These are phyloP conservation scores for Styela plicata DNA, from an alignment of 23 tunicate species.

Conservation along the genomic window DNA sequence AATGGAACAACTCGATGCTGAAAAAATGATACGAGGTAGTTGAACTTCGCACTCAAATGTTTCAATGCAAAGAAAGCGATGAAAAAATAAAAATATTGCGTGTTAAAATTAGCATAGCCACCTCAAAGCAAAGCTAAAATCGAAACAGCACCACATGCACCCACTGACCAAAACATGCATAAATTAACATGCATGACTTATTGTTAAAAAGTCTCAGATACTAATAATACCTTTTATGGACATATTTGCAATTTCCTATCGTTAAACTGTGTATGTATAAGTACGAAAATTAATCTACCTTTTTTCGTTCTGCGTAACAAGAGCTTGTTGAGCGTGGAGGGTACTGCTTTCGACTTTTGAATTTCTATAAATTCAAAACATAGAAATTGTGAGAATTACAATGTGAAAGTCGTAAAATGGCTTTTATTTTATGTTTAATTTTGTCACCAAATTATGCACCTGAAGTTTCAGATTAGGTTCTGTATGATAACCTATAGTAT, in stretches of 20 bases:
- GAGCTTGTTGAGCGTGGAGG: not conserved
- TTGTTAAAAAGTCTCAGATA: too few relatives aligned
- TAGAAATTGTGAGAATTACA: not conserved
- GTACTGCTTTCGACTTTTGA: conserved; percentile 7
- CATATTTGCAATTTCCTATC: too few relatives aligned
- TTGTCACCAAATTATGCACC: too few relatives aligned
- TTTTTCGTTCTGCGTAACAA: conserved; percentile 6
- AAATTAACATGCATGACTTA: not conserved
- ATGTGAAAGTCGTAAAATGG: too few relatives aligned
- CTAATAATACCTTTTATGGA: too few relatives aligned
- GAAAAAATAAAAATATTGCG: too few relatives aligned
- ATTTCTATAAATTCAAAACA: conserved; percentile 13
- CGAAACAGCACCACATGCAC: not conserved
- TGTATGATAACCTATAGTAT: too few relatives aligned
- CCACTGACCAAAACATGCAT: not conserved
- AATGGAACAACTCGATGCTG: conserved; percentile 49
- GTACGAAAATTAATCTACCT: conserved; percentile 9
- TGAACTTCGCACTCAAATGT: too few relatives aligned
- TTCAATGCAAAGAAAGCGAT: too few relatives aligned
- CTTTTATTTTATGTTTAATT: too few relatives aligned
- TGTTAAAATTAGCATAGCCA: not conserved
- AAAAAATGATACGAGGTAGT: too few relatives aligned
- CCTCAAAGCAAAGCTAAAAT: not conserved
- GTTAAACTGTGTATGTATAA: not conserved
- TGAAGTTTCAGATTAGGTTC: too few relatives aligned